Evolutionary conservation across 2,797 vertebrate species (phyloP), one percentile per base, ranked within the genome.

Genomic region (Valencia hispanica): DNA sequence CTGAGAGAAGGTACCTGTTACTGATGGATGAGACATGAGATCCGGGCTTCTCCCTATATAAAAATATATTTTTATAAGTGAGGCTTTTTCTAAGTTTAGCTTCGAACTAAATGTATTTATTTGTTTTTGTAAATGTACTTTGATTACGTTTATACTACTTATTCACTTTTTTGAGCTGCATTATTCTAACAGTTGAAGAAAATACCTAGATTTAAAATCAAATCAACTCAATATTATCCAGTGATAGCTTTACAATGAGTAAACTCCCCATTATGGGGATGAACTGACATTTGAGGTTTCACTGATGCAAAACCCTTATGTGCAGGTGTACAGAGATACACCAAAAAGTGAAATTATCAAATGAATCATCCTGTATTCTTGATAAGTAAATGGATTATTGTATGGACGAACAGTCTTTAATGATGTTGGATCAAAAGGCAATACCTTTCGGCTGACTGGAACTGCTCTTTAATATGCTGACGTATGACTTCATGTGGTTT

Each of bases 381-480:
- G 34, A 41, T 25, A 55, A 30, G 25, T 43, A 18, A 20, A 3
- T 43, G 22, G 45, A 30, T 47, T 14, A 27, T 12, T 51, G 30
- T 15, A 14, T 25, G 57, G 30, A 45, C 17, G 27, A 11, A 48
- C 22, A 3, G n/a, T 47, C 8, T 14, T 22, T 48, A 36, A 6
- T 36, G 8, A 0, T 30, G 30, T 69, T 82, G 71, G 63, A 72
- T 69, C 2, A 1, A 53, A 84, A 89, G 79, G 72, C 70, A 79
- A 39, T 53, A 72, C 55, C 41, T 78, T 75, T 48, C 82, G 79
- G 73, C 69, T 77, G 75, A 78, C 78, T 73, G 78, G 73, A 86
- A 79, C 30, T 73, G 68, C 74, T 81, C 73, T 7, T 75, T 48
- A 41, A 48, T 4, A 55, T 74, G 81, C 87, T 85, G 83, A 90